phyloP scores from a whole-genome alignment of 2,888 invertebrate species.

The Lissonota sp. region DNA sequence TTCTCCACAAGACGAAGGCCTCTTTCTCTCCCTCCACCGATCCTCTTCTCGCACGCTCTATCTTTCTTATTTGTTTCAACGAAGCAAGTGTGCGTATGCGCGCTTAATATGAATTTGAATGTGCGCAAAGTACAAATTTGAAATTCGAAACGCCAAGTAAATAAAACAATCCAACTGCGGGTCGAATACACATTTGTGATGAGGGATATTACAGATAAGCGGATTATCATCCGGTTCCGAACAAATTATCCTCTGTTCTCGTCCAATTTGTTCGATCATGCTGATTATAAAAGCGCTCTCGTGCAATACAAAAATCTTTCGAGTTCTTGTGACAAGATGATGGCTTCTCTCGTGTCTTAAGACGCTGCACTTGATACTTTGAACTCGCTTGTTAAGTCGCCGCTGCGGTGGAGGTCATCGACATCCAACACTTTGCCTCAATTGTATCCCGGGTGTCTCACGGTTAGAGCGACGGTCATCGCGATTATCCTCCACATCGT shows the following conservation, averaged over 20 bases:
- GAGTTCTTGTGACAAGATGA: background rate
- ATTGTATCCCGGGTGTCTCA: background rate
- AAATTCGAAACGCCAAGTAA: background rate
- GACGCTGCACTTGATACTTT: conserved; percentile 50
- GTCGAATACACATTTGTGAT: conserved; percentile 46
- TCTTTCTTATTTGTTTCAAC: background rate
- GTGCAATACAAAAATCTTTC: background rate
- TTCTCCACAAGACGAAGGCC: conserved; percentile 50
- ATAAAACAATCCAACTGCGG: background rate
- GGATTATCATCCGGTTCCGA: conserved; percentile 48
- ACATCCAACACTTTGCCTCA: conserved; percentile 62
- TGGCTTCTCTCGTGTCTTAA: conserved; percentile 8
- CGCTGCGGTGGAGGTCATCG: conserved; percentile 70
- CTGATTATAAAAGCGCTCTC: conserved; percentile 55
- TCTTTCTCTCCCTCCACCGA: background rate
- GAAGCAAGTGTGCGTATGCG: conserved; percentile 28
- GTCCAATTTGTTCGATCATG: conserved; percentile 58
- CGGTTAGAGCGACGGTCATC: conserved; percentile 61
- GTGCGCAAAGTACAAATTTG: conserved; percentile 23
- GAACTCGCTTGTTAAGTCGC: conserved; percentile 22
- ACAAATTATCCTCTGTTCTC: conserved; percentile 29
- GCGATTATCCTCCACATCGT: conserved; percentile 33
- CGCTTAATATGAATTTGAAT: conserved; percentile 60
- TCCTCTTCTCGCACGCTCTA: background rate
- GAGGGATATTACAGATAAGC: conserved; percentile 35